These are phyloP conservation scores for Trachops cirrhosus DNA, from an alignment of 2,797 vertebrate species.

Conservation along the genomic window DNA sequence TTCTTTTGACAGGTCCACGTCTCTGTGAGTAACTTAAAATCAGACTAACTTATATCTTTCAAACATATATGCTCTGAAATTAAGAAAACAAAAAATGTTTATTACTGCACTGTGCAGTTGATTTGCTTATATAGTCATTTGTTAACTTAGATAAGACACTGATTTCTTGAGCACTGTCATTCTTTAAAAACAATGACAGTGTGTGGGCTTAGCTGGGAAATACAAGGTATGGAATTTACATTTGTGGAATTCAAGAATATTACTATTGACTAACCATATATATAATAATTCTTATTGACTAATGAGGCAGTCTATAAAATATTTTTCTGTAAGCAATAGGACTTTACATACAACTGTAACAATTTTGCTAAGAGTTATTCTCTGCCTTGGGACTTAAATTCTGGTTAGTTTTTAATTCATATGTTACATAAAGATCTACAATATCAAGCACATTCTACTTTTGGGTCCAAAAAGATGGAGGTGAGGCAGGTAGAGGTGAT, in stretches of 20 bases:
- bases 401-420: slow-evolving; percentile 31
- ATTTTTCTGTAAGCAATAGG: slow-evolving; percentile 60
- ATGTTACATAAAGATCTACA: background rate
- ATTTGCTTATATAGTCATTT: slow-evolving; percentile 55
- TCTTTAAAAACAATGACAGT: slow-evolving; percentile 48
- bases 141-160: slow-evolving; percentile 45
- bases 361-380: slow-evolving; percentile 47
- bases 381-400: slow-evolving; percentile 31
- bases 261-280: background rate
- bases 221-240: slow-evolving; percentile 56
- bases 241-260: slow-evolving; percentile 53
- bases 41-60: slow-evolving; percentile 32
- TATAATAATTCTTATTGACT: slow-evolving; percentile 60
- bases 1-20: slow-evolving; percentile 51
- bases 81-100: slow-evolving; percentile 49
- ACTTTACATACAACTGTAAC: slow-evolving; percentile 32
- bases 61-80: background rate
- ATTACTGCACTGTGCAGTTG: slow-evolving; percentile 12
- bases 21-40: slow-evolving; percentile 53
- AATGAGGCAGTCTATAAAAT: slow-evolving; percentile 42
- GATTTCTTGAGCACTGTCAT: slow-evolving; percentile 42
- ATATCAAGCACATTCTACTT: background rate
- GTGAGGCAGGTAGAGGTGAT: background rate
- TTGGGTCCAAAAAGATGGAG: background rate
- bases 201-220: slow-evolving; percentile 66